phyloP scores from a whole-genome alignment of 2,113 vertebrate genomes.

The Tetrax tetrax region DNA sequence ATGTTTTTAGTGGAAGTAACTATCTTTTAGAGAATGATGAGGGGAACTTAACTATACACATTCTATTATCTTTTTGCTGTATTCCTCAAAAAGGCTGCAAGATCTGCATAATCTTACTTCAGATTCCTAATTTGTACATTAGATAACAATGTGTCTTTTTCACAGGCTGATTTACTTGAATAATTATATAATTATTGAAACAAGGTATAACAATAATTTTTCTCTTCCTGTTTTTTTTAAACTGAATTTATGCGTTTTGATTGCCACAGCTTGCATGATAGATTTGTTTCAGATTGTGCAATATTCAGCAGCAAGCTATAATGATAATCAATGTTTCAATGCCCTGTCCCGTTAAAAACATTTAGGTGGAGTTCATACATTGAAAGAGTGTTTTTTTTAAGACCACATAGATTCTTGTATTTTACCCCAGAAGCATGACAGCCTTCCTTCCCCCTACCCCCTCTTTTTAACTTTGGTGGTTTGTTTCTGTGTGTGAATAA shows the following conservation, averaged over 20 bases:
- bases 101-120: neutral
- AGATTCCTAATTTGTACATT: neutral
- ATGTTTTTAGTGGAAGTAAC: neutral
- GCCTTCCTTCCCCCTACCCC: neutral
- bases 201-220: neutral
- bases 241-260: neutral
- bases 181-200: neutral
- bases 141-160: neutral
- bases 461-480: neutral
- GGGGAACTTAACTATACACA: neutral
- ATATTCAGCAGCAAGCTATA: neutral
- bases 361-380: neutral
- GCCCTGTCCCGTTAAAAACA: neutral
- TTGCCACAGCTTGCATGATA: neutral
- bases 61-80: neutral
- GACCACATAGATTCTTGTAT: neutral
- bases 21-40: neutral
- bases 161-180: neutral
- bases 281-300: neutral
- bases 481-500: neutral
- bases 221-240: neutral
- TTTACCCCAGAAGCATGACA: neutral
- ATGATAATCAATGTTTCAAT: neutral
- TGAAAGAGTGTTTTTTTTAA: neutral
- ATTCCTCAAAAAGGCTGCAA: neutral